phyloP scores from a whole-genome alignment of 92 coral and sea anemone species.

The Bergia sp. region DNA sequence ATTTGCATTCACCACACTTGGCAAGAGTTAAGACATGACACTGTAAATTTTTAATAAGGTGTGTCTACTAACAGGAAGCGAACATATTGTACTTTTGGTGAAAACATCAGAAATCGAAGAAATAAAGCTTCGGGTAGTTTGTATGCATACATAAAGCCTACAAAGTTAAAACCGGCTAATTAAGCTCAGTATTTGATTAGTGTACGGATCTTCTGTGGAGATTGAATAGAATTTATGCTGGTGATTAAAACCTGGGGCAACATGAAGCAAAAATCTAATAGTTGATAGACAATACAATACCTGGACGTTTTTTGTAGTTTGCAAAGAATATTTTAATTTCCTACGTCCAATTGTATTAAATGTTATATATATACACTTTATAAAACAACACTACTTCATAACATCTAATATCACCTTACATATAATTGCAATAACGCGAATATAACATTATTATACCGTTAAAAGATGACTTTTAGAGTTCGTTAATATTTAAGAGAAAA shows the following conservation, averaged over 20 bases:
- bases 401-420: constrained; percentile 44
- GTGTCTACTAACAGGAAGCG: background rate
- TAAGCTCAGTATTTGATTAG: background rate
- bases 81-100: background rate
- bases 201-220: background rate
- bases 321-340: background rate
- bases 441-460: constrained; percentile 31
- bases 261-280: background rate
- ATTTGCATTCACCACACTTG: background rate
- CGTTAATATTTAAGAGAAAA: constrained; percentile 21
- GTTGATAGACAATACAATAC: background rate
- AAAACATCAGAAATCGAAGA: background rate
- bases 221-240: background rate
- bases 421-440: constrained; percentile 13
- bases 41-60: constrained; percentile 28
- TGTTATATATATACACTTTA: constrained; percentile 25
- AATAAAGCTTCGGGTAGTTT: background rate
- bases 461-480: background rate
- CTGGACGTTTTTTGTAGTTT: background rate
- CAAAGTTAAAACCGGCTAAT: background rate
- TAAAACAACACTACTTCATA: constrained; percentile 47
- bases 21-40: background rate
- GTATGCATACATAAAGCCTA: background rate
- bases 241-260: background rate
- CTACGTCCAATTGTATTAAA: constrained; percentile 6